These are phyloP conservation scores for Silurus aristotelis DNA, from an alignment of 2,797 vertebrate genomes.

Conservation along the genomic window DNA sequence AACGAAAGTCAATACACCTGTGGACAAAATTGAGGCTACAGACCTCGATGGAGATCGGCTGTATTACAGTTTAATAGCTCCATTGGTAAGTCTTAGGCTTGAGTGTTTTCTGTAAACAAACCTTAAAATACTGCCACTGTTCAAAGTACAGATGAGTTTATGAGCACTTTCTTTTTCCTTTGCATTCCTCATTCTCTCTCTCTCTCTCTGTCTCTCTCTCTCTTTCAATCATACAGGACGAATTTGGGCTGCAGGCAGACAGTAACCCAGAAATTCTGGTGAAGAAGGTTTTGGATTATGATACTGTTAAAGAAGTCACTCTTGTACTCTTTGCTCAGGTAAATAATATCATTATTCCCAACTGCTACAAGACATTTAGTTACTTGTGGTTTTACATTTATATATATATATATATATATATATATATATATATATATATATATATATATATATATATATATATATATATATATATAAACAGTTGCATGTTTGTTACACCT, in stretches of 20 bases:
- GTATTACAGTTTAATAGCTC: conserved; percentile 63
- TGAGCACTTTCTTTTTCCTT: neutral
- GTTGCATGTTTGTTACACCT: too few relatives aligned
- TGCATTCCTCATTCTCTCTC: neutral
- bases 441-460: too few relatives aligned
- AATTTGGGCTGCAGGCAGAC: conserved; percentile 50
- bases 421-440: too few relatives aligned
- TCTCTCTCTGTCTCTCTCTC: neutral
- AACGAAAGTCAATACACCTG: neutral
- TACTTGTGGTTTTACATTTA: too few relatives aligned
- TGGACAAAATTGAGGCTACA: conserved; percentile 53
- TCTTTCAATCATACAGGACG: conserved; percentile 55
- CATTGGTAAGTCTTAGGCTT: conserved; percentile 54
- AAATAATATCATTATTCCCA: neutral
- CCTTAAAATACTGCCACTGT: neutral
- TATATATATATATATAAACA: too few relatives aligned
- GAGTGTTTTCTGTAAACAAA: neutral
- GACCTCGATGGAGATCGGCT: conserved; percentile 58
- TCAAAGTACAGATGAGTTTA: neutral
- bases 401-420: too few relatives aligned
- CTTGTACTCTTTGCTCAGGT: conserved; percentile 66
- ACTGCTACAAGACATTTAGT: neutral
- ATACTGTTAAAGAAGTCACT: conserved; percentile 55
- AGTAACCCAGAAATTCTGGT: conserved; percentile 58
- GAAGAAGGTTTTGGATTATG: conserved; percentile 60